phyloP scores from a whole-genome alignment of 2,113 vertebrate species.

The Mellivora capensis region DNA sequence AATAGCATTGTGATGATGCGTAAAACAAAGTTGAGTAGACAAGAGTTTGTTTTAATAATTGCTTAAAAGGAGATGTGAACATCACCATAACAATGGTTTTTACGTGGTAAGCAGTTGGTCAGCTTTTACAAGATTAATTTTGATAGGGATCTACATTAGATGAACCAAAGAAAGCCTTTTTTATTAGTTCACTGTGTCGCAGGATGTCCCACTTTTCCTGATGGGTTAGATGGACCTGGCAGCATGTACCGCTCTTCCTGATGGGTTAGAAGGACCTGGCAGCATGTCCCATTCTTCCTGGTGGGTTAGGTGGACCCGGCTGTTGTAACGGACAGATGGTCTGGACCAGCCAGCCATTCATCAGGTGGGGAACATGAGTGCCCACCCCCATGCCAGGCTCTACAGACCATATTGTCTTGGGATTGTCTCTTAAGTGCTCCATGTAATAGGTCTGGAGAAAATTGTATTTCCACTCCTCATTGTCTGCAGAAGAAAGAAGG shows the following conservation, averaged over 20 bases:
- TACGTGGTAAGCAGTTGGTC: not conserved
- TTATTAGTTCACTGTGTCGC: not conserved
- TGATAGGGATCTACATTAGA: not conserved
- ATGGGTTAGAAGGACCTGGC: not conserved
- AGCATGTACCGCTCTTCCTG: accelerated
- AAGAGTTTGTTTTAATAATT: not conserved
- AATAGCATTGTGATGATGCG: not conserved
- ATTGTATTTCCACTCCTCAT: not conserved
- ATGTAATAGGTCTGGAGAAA: not conserved
- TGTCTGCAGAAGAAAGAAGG: not conserved
- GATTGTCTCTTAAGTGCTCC: not conserved
- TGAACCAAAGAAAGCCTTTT: not conserved
- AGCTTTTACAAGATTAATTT: not conserved
- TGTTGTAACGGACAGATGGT: not conserved
- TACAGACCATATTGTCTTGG: accelerated
- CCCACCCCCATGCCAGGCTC: not conserved
- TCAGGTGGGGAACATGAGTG: not conserved
- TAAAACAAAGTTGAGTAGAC: not conserved
- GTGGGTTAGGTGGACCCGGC: not conserved
- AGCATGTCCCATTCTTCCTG: accelerated
- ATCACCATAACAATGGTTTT: no score
- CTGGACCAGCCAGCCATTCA: not conserved
- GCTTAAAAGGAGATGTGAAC: not conserved
- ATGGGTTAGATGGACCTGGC: not conserved
- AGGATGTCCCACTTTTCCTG: accelerated